A percentile compares a stretch with the other conserved stretches of the same genome.
These are phyloP conservation scores for Agrilus mali DNA, from an alignment of 2,888 invertebrate genomes.

Conservation along the genomic window DNA sequence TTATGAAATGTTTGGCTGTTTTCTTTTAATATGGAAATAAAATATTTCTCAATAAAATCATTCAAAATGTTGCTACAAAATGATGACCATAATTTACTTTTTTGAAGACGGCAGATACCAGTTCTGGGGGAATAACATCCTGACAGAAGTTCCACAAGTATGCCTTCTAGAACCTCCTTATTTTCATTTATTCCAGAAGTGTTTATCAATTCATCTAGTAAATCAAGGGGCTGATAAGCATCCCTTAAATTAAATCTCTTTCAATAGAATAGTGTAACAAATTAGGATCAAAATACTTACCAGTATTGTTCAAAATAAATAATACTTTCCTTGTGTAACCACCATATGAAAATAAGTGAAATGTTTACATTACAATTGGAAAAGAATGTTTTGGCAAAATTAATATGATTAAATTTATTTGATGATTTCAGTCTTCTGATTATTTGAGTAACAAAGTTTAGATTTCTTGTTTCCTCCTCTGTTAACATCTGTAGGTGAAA, in stretches of 20 bases:
- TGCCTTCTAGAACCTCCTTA: constrained; percentile 4
- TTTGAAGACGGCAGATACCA: constrained; percentile 1
- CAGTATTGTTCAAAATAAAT: constrained; percentile 6
- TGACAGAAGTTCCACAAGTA: constrained; percentile 5
- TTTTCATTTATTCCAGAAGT: neutral
- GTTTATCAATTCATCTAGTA: constrained; percentile 2
- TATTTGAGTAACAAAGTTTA: no score
- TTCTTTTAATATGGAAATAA: constrained; percentile 1
- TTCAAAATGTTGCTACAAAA: constrained; percentile 4
- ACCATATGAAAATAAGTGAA: constrained; percentile 9
- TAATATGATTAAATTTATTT: constrained; percentile 5
- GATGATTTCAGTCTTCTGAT: constrained; percentile 2
- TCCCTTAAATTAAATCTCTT: constrained; percentile 2
- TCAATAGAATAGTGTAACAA: neutral
- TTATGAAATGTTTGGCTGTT: neutral
- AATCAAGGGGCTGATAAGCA: neutral
- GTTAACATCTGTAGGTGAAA: no score
- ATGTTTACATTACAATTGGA: constrained; percentile 1
- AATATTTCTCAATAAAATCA: constrained; percentile 1
- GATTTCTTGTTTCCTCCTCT: no score
- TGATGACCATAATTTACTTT: constrained; percentile 2
- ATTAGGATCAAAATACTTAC: neutral
- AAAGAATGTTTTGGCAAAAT: constrained; percentile 3
- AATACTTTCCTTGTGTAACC: constrained; percentile 8
- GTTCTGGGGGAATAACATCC: constrained; percentile 4